Conservation (phyloP, 2,888 invertebrate genomes). For the Apeira syringaria region DNA sequence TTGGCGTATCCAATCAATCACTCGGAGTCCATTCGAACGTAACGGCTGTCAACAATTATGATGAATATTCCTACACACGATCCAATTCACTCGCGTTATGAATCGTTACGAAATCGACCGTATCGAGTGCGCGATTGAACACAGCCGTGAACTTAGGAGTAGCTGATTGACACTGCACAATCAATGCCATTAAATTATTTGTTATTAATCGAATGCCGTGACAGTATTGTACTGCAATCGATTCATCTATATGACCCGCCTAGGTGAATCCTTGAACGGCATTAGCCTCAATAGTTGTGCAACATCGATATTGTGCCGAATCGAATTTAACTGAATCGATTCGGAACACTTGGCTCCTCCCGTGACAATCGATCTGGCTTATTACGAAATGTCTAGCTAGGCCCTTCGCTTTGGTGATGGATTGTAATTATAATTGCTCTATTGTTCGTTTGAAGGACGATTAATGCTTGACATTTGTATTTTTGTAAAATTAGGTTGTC, state of each 20-base stretch:
- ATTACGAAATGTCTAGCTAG: slow-evolving; percentile 51
- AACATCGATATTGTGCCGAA: slow-evolving; percentile 64
- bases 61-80: slow-evolving; percentile 55
- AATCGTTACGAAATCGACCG: slow-evolving; percentile 53
- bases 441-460: slow-evolving; percentile 54
- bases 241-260: slow-evolving; percentile 43
- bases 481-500: slow-evolving; percentile 16
- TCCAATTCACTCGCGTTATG: slow-evolving; percentile 50
- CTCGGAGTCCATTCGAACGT: slow-evolving; percentile 45
- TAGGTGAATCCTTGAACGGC: slow-evolving; percentile 66
- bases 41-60: slow-evolving; percentile 55
- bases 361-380: slow-evolving; percentile 50
- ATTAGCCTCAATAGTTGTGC: slow-evolving; percentile 64
- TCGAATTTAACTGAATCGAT: slow-evolving; percentile 59
- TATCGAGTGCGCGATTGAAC: slow-evolving; percentile 47
- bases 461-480: slow-evolving; percentile 37
- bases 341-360: slow-evolving; percentile 57
- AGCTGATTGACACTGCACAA: slow-evolving; percentile 48
- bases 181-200: slow-evolving; percentile 56
- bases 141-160: slow-evolving; percentile 55
- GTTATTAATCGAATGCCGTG: slow-evolving; percentile 55
- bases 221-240: slow-evolving; percentile 49
- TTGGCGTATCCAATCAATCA: slow-evolving; percentile 54
- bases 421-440: slow-evolving; percentile 54
- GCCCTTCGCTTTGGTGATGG: slow-evolving; percentile 56